Evolutionary conservation across 2,888 invertebrate genomes (phyloP), one percentile per base, ranked within the genome.

Genomic region (Caradrina kadenii): DNA sequence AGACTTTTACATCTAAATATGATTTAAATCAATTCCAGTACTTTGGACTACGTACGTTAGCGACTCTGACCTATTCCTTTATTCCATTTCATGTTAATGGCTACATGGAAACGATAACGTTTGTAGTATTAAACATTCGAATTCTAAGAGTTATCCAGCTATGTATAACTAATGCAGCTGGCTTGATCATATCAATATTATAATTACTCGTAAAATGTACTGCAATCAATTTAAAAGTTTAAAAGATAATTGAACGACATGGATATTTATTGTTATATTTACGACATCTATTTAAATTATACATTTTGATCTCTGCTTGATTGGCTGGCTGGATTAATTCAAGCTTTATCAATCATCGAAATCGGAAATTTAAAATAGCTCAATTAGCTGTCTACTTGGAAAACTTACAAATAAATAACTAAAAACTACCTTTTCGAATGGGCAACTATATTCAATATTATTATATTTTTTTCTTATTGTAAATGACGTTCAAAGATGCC

Each of bases 281-380:
- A 26, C n/a, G 15, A 49, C n/a, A n/a, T n/a, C n/a, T n/a, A n/a
- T n/a, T n/a, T n/a, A n/a, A n/a, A n/a, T n/a, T n/a, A n/a, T n/a
- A n/a, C n/a, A n/a, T n/a, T n/a, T n/a, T n/a, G n/a, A n/a, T n/a
- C 17, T 39, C 19, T 26, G 48, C 10, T 55, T 39, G 17, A 4
- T 6, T 21, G 45, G 13, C 45, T 56, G 19, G 22, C 13, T 39
- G 19, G 19, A 19, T 65, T 42, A 39, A 26, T 56, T 69, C n/a
- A 15, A 4, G n/a, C 21, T 58, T 69, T 59, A 3, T 22, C 48
- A 42, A 39, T 59, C 39, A 22, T 17, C n/a, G 21, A 7, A 22
- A 31, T 70, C 8, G 39, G 21, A 68, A 31, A 63, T 31, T 45
- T 35, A n/a, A 49, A 50, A 21, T 48, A 53, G 45, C 3, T 52